Base-by-base conservation (phyloP, 2,113 vertebrate species). In the Percina caprodes region DNA sequence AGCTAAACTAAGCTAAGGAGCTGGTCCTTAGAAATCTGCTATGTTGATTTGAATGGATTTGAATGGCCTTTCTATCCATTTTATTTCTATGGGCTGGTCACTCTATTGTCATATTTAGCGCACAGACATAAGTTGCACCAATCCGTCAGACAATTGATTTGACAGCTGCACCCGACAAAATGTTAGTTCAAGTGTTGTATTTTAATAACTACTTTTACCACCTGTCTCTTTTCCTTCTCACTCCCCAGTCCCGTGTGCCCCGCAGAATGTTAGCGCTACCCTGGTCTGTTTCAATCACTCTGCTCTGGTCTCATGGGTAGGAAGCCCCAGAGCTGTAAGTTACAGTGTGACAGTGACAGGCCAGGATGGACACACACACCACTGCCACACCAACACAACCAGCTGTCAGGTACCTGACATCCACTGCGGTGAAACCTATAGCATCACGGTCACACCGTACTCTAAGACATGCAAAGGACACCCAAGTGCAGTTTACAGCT, bases 401-500 rank as follows among this genome's bases (percentile, higher is more conserved):
- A 87, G 62, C 61, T 89, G 88, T 54, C 15, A 69, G 19, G 7
- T 94, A 21, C 21, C 63, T 35, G 45, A 24, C 72, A 60, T 95
- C 74, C 88, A 86, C 67, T 95, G 94, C n/a, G 91, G 90, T 11
- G 83, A 92, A 85, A 91, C 62, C 48, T 94, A 94, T 23, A 15
- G 12, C 69, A 62, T 93, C 76, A 87, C 74, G 0, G 92, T 91
- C 26, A 85, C 77, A 3, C 88, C 94, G 5, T 79, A 87, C 69
- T 87, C 91, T 2, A 30, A 78, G n/a, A 86, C 82, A 2, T 94
- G 93, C 59, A 48, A 52, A 18, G 92, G 93, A 79, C n/a, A 46
- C 23, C 69, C 23, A 12, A 93, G 92, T 69, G 24, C 67, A 18
- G 33, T 48, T 61, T 62, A 83, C 77, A 78, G 6, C 79, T 90